Base-by-base conservation (phyloP, 2,113 vertebrate genomes). In the Miniopterus natalensis region DNA sequence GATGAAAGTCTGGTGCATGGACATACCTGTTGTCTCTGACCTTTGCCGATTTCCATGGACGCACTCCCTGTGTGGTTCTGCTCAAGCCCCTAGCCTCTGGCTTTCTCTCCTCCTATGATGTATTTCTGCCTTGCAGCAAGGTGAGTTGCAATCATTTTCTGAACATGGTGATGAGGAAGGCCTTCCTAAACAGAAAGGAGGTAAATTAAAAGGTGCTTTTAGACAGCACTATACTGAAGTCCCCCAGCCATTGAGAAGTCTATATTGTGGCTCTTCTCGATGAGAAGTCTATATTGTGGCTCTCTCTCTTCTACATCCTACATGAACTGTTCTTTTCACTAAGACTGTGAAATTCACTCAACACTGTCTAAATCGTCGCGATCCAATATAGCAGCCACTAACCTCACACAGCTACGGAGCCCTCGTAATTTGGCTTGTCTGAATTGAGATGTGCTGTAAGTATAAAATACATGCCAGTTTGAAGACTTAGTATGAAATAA, bases 281-380 rank as follows among this genome's bases (percentile, higher is more conserved):
- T 51, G 53, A 63, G 3, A 61, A 71, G 29, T 40, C 90, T 55
- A 36, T 31, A 66, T 8, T 66, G 5, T 17, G 36, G 27, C 74
- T 77, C 17, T 23, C n/a, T 77, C 65, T 61, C 71, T 53, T 90
- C n/a, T 73, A 51, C 6, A 9, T 47, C n/a, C 83, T 65, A 8
- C 31, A 31, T 25, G 49, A 92, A 55, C n/a, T 49, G 6, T 40
- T 92, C 66, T 51, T 73, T 92, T 87, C 42, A 59, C 47, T 47
- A 57, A 79, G 95, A 63, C 27, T 65, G 73, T 79, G 77, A 91
- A 93, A 66, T 77, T 91, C 23, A 47, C 47, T 42, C 10, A 91
- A 78, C 15, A 51, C 36, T 66, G 53, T 66, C 31, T 31, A 49
- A 59, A 81, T 81, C 23, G 40, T 6, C 8, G 0, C 2, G 20